Conservation (phyloP, 2,797 vertebrate genomes). For the Chaunax sp. region DNA sequence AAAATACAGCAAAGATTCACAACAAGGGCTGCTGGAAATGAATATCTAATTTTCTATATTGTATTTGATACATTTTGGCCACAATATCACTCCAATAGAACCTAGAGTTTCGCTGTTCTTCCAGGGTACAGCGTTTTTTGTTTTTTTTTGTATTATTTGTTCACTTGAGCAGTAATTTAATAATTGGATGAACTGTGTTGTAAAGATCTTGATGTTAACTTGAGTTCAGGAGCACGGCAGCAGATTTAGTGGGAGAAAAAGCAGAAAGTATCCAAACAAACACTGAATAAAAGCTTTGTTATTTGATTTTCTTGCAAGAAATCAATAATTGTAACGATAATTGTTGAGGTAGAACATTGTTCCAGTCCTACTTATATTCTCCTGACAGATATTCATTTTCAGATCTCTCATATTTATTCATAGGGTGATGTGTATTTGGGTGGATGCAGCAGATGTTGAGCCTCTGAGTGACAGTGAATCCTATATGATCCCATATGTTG, state of each 20-base stretch:
- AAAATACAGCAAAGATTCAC: conserved; percentile 31
- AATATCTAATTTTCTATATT: neutral
- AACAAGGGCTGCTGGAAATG: neutral
- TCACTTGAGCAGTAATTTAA: neutral
- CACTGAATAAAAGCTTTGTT: too few species aligned
- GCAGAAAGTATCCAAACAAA: too few species aligned
- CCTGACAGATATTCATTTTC: neutral
- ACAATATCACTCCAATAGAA: neutral
- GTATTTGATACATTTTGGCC: neutral
- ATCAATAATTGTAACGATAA: too few species aligned
- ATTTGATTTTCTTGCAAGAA: too few species aligned
- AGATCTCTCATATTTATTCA: neutral
- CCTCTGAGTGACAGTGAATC: conserved; percentile 23
- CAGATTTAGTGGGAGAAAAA: too few species aligned
- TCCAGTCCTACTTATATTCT: too few species aligned
- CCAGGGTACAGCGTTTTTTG: neutral
- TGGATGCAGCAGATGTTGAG: conserved; percentile 37
- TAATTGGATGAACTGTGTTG: too few species aligned
- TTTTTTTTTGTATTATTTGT: neutral
- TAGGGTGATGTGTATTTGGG: conserved; percentile 21
- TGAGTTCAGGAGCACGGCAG: too few species aligned
- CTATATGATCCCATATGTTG: conserved; percentile 31
- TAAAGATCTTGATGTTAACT: too few species aligned
- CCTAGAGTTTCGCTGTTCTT: neutral
- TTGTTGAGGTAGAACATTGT: too few species aligned